These are phyloP conservation scores for Erannis defoliaria DNA, from an alignment of 2,888 invertebrate species.

Conservation along the genomic window DNA sequence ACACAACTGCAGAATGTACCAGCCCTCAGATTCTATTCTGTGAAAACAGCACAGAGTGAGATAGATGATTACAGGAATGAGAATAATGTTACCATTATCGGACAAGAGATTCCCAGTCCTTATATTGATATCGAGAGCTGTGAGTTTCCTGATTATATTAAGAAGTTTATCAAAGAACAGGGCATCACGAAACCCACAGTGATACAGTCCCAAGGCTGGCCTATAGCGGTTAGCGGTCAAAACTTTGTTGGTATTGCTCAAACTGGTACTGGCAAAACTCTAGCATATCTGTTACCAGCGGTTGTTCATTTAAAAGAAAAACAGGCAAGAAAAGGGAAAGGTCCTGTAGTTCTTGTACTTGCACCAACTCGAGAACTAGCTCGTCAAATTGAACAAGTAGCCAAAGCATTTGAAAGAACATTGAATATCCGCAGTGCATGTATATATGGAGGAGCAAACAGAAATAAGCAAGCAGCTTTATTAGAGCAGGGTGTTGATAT, in stretches of 20 bases:
- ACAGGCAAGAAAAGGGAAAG: slow-evolving; percentile 89
- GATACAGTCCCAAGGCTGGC: slow-evolving; percentile 95
- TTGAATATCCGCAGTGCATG: slow-evolving; percentile 92
- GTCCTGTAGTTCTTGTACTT: slow-evolving; percentile 93
- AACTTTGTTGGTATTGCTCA: slow-evolving; percentile 96
- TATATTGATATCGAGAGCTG: slow-evolving; percentile 91
- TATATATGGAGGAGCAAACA: slow-evolving; percentile 95
- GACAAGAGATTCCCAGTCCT: slow-evolving; percentile 90
- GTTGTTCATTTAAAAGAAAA: slow-evolving; percentile 94
- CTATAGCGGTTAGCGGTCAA: slow-evolving; percentile 91
- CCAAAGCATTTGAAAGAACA: slow-evolving; percentile 90
- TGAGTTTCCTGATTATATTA: slow-evolving; percentile 90
- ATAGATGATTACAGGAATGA: slow-evolving; percentile 88
- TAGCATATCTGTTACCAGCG: slow-evolving; percentile 92
- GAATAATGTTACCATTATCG: slow-evolving; percentile 91
- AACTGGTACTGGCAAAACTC: slow-evolving; percentile 92
- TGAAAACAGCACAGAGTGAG: slow-evolving; percentile 72
- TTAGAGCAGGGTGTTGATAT: slow-evolving; percentile 92
- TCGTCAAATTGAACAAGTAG: slow-evolving; percentile 93
- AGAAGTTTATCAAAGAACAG: slow-evolving; percentile 87
- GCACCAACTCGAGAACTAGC: slow-evolving; percentile 93
- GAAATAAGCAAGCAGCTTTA: slow-evolving; percentile 88
- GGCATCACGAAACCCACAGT: slow-evolving; percentile 91
- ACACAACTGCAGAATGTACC: slow-evolving; percentile 22
- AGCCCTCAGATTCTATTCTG: slow-evolving; percentile 61